Evolutionary conservation across 2,113 vertebrate species (phyloP).

Genomic region (Phrynosoma platyrhinos): DNA sequence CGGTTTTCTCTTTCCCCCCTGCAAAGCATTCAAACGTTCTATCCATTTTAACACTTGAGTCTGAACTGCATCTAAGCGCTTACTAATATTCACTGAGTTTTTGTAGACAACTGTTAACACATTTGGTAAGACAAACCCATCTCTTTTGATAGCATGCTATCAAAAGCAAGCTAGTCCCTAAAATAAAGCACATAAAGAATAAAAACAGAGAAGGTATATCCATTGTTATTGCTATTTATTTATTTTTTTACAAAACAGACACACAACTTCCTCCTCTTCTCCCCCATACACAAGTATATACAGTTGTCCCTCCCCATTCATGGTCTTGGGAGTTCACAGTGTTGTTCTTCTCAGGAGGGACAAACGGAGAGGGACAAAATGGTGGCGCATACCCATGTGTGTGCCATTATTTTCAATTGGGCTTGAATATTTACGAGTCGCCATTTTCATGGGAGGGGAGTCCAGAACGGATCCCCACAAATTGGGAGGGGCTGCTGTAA

Average conservation of each 20-base stretch:
- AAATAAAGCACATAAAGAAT: not conserved
- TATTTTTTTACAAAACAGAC: not conserved
- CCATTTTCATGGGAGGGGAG: no score
- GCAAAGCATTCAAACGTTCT: slow-evolving; percentile 51
- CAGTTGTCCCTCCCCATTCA: no score
- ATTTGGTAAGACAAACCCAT: not conserved
- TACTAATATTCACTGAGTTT: not conserved
- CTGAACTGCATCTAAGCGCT: slow-evolving; percentile 15
- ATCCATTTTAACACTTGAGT: slow-evolving; percentile 18
- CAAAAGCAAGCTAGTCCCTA: not conserved
- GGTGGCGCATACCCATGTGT: no score
- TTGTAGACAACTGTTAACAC: slow-evolving; percentile 5
- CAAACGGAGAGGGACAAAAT: no score
- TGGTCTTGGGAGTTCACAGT: no score
- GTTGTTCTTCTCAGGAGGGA: no score
- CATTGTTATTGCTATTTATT: not conserved
- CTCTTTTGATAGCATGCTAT: not conserved
- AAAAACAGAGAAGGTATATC: not conserved
- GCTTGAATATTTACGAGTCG: no score
- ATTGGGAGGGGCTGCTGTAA: no score
- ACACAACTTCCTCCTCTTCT: not conserved
- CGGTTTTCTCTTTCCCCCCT: slow-evolving; percentile 37
- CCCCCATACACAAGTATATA: no score
- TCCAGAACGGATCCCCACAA: no score
- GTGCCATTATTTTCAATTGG: no score